A percentile compares a stretch with the other conserved stretches of the same genome.
Conservation (phyloP, 2,797 vertebrate species). For the Onychomys arenicola region DNA sequence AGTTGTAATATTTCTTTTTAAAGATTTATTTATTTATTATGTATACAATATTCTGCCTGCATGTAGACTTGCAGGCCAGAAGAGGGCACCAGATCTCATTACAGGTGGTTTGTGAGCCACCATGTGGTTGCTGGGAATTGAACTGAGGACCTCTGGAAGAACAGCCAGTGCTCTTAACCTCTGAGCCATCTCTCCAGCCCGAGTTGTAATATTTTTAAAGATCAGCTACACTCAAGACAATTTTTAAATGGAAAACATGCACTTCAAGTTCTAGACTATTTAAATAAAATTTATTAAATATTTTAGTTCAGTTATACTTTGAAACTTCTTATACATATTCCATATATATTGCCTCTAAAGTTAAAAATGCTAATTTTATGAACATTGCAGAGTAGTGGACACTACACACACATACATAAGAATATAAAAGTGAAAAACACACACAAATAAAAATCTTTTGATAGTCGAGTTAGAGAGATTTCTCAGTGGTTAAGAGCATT, state of each 20-base stretch:
- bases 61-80: too few relatives aligned
- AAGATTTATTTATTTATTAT: too few relatives aligned
- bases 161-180: too few relatives aligned
- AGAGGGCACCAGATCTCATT: too few relatives aligned
- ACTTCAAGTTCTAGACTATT: background rate
- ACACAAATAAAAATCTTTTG: background rate
- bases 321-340: background rate
- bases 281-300: conserved; percentile 4
- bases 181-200: too few relatives aligned
- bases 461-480: background rate
- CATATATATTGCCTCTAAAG: background rate
- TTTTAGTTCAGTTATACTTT: background rate
- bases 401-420: background rate
- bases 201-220: background rate
- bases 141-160: too few relatives aligned
- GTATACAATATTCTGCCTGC: too few relatives aligned
- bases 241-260: background rate
- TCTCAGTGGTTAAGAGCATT: background rate
- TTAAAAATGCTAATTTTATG: background rate
- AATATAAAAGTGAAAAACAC: background rate
- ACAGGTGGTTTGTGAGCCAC: too few relatives aligned
- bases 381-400: too few relatives aligned
- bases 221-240: background rate
- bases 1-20: background rate
- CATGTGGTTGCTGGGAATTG: too few relatives aligned